Conservation (phyloP, 2,113 vertebrate species). For the Chiloscyllium plagiosum region DNA sequence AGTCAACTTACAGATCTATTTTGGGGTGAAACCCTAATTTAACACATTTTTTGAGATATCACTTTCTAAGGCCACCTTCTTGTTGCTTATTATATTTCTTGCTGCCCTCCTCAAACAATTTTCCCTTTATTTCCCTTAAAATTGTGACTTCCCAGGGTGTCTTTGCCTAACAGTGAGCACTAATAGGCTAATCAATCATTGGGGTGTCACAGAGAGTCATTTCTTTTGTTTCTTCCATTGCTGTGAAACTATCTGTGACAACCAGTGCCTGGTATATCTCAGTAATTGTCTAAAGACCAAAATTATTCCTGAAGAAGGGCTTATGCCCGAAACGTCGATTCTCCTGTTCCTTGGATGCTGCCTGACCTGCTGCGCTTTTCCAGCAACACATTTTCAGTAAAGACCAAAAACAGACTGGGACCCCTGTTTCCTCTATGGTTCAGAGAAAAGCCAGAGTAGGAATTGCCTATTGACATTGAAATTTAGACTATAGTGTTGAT, state of each 20-base stretch:
- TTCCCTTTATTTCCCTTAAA: background rate
- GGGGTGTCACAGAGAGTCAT: background rate
- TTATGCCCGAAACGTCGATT: no score
- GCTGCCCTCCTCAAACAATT: background rate
- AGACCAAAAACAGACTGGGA: background rate
- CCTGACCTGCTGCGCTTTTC: no score
- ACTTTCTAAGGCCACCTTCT: background rate
- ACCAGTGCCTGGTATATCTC: background rate
- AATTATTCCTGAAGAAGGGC: no score
- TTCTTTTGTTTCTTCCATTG: background rate
- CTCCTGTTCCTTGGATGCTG: no score
- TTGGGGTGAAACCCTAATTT: background rate
- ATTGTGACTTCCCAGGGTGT: background rate
- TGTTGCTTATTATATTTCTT: background rate
- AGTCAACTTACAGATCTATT: background rate
- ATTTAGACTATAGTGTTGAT: background rate
- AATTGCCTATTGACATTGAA: background rate
- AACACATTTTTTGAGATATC: background rate
- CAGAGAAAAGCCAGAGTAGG: background rate
- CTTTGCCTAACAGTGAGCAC: background rate
- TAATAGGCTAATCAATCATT: background rate
- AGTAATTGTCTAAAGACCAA: background rate
- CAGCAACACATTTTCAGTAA: no score
- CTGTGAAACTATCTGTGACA: background rate
- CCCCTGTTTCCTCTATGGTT: background rate